Conservation (phyloP, 2,113 vertebrate genomes). For the Phodopus roborovskii region DNA sequence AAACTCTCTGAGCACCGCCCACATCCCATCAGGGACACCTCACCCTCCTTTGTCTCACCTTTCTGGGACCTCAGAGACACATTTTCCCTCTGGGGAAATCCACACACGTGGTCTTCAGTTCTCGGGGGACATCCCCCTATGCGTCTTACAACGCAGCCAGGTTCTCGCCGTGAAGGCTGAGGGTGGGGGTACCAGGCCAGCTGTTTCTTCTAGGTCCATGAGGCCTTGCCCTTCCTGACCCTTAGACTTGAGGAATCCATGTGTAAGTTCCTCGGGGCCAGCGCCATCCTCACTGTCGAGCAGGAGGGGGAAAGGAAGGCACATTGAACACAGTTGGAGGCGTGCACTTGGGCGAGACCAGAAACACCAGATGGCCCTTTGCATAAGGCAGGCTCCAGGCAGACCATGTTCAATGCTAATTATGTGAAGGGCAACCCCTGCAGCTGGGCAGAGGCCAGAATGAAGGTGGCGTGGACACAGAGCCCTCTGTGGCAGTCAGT, state of each 20-base stretch:
- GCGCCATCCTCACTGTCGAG: not conserved
- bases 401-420: not conserved
- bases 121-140: not conserved
- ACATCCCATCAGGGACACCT: not conserved
- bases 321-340: not conserved
- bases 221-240: not conserved
- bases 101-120: not conserved
- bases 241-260: not conserved
- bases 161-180: not conserved
- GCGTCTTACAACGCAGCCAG: rapidly evolving
- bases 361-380: not conserved
- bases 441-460: not conserved
- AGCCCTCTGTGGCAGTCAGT: rapidly evolving
- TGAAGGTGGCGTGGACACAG: not conserved
- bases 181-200: not conserved
- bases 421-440: not conserved
- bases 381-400: rapidly evolving
- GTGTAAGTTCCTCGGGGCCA: not conserved
- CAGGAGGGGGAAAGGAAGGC: no score
- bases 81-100: not conserved
- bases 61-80: not conserved
- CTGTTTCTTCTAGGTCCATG: rapidly evolving
- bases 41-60: rapidly evolving
- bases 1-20: rapidly evolving
- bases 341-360: not conserved